These are phyloP conservation scores for Scaptomyza tumidula DNA, from an alignment of 2,888 invertebrate species.

Conservation along the genomic window DNA sequence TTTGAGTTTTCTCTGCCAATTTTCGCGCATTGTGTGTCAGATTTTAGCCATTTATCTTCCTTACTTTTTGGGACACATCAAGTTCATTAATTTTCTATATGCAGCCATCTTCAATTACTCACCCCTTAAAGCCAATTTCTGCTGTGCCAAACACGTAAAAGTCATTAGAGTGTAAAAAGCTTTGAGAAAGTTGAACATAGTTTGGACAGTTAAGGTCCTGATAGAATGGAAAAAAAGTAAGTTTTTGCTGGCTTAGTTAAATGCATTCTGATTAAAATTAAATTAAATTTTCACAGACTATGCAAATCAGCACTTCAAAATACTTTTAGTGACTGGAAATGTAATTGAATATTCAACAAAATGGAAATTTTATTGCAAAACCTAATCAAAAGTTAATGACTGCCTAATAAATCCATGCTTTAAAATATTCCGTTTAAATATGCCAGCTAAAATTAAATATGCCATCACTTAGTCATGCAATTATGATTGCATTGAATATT, in stretches of 20 bases:
- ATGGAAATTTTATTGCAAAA: neutral
- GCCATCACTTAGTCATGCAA: neutral
- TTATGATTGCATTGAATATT: slow-evolving; percentile 43
- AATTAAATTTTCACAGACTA: slow-evolving; percentile 1
- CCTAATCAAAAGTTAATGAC: neutral
- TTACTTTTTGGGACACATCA: slow-evolving; percentile 7
- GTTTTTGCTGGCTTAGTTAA: neutral
- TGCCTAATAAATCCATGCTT: neutral
- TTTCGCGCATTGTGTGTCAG: slow-evolving; percentile 27
- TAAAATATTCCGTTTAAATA: slow-evolving; percentile 1
- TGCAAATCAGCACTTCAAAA: neutral
- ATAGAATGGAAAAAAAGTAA: neutral
- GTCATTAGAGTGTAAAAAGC: slow-evolving; percentile 43
- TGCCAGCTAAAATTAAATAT: slow-evolving; percentile 8
- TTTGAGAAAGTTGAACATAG: slow-evolving; percentile 18
- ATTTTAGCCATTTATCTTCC: slow-evolving; percentile 27
- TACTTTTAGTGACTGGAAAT: neutral
- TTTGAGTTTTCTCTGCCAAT: slow-evolving; percentile 37
- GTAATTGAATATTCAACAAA: neutral
- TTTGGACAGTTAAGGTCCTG: neutral
- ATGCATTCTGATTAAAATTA: slow-evolving; percentile 7
- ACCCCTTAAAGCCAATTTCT: slow-evolving; percentile 29
- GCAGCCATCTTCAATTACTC: neutral
- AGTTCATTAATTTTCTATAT: slow-evolving; percentile 54
- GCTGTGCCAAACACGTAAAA: slow-evolving; percentile 28